phyloP scores from a whole-genome alignment of 92 coral and sea anemone species.

The Ricordea florida region DNA sequence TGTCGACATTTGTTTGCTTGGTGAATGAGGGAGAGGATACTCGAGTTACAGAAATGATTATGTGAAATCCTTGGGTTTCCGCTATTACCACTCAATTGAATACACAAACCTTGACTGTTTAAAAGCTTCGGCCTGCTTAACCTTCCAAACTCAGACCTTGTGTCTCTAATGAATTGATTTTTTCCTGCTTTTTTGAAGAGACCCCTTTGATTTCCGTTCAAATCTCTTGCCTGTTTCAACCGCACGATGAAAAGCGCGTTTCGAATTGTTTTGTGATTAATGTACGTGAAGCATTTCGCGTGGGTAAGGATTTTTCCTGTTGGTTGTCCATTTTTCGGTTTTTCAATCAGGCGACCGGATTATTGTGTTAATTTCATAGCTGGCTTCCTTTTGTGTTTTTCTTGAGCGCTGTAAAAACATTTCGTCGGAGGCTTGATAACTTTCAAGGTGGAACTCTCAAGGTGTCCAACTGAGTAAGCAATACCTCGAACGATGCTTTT shows the following conservation, averaged over 20 bases:
- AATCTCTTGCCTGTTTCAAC: background rate
- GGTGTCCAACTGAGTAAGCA: constrained; percentile 86
- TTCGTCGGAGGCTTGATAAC: constrained; percentile 30
- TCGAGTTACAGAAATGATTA: constrained; percentile 91
- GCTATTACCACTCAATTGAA: constrained; percentile 89
- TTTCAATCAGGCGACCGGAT: constrained; percentile 29
- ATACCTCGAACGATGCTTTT: constrained; percentile 37
- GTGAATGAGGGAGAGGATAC: constrained; percentile 86
- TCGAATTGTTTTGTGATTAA: background rate
- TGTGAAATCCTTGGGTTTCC: constrained; percentile 84
- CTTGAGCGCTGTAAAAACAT: constrained; percentile 44
- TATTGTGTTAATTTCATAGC: constrained; percentile 9
- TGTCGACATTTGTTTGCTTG: constrained; percentile 85
- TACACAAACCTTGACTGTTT: constrained; percentile 88
- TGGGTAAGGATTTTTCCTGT: constrained; percentile 6
- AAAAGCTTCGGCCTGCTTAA: constrained; percentile 69
- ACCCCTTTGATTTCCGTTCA: background rate
- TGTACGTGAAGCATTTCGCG: background rate
- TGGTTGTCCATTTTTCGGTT: background rate
- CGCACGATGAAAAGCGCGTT: background rate
- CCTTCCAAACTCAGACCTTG: constrained; percentile 22
- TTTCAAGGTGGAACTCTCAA: constrained; percentile 28
- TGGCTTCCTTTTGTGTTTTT: constrained; percentile 27
- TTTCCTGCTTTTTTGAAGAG: background rate
- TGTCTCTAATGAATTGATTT: constrained; percentile 9